Base-by-base conservation (phyloP, 2,888 invertebrate genomes). In the Platycnemis pennipes region DNA sequence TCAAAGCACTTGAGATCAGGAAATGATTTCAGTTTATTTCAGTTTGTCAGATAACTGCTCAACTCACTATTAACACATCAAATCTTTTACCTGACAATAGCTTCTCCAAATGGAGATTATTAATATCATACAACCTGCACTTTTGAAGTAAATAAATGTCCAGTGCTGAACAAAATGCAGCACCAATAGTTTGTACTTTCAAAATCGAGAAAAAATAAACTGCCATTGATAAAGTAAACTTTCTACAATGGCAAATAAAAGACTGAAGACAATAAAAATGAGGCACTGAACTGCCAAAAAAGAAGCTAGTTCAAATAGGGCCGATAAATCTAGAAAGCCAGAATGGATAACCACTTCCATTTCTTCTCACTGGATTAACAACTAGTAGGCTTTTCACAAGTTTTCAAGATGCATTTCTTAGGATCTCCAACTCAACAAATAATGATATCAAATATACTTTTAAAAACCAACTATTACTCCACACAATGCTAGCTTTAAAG, bases 1-100 rank as follows among this genome's bases (percentile, higher is more conserved):
- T 91, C 91, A 91, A 91, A 91, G 91, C 91, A 91, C 91, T 91
- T 91, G 91, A 91, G 91, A 91, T 91, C 91, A 91, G 91, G 91
- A 91, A 91, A 91, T 91, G 91, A 91, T 91, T 63, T 63, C n/a
- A 91, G 91, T 91, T 91, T 45, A 91, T 63, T 91, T 63, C 63
- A 91, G 44, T 44, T 63, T 91, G 91, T 91, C 91, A 91, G 91
- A 91, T 63, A 91, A 91, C 42, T 13, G 63, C 63, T 91, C 91
- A 44, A 87, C 69, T 91, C 63, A 44, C 56, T 63, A 63, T 63
- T 91, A 91, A 91, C 91, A 91, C 44, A 63, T 56, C 91, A 91
- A 91, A 91, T 91, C 56, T 91, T 91, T 91, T 63, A 91, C 63
- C 91, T 91, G 91, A 91, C 91, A 91, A 91, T 31, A 91, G 63